phyloP scores from a whole-genome alignment of 2,113 vertebrate genomes.

The Podarcis muralis region DNA sequence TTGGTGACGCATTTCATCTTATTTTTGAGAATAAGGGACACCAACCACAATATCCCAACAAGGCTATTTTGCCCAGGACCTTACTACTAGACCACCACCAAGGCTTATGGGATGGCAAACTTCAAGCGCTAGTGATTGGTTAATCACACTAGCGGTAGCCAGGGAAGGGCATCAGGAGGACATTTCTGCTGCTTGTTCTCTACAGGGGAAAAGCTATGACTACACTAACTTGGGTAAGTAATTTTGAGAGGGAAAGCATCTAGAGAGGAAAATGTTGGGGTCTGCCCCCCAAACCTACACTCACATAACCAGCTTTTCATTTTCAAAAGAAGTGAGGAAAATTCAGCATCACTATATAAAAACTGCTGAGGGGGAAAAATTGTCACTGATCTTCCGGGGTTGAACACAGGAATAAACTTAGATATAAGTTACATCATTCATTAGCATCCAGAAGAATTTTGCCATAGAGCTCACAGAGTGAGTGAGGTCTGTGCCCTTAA shows the following conservation, averaged over 20 bases:
- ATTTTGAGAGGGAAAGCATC: not conserved
- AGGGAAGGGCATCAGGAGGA: not conserved
- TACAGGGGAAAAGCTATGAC: not conserved
- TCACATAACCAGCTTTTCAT: not conserved
- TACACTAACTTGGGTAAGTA: not conserved
- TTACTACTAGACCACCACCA: not conserved
- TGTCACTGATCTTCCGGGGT: not conserved
- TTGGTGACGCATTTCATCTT: not conserved
- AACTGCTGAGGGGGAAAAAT: not conserved
- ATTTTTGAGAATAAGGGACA: too few species aligned
- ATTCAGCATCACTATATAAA: not conserved
- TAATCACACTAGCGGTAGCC: not conserved
- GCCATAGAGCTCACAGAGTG: not conserved
- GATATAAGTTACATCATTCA: not conserved
- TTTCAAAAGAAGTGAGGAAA: not conserved
- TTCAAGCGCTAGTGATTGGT: not conserved
- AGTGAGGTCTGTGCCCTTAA: constrained; percentile 6
- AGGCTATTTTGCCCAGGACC: not conserved
- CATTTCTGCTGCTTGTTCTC: not conserved
- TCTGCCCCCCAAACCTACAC: not conserved
- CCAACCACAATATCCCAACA: not conserved
- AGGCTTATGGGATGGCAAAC: not conserved
- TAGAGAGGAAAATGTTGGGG: not conserved
- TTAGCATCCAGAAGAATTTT: not conserved
- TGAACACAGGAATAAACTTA: not conserved